Evolutionary conservation across 2,888 invertebrate genomes (phyloP), one percentile per base, ranked within the genome.

Genomic region (Ametastegia equiseti): DNA sequence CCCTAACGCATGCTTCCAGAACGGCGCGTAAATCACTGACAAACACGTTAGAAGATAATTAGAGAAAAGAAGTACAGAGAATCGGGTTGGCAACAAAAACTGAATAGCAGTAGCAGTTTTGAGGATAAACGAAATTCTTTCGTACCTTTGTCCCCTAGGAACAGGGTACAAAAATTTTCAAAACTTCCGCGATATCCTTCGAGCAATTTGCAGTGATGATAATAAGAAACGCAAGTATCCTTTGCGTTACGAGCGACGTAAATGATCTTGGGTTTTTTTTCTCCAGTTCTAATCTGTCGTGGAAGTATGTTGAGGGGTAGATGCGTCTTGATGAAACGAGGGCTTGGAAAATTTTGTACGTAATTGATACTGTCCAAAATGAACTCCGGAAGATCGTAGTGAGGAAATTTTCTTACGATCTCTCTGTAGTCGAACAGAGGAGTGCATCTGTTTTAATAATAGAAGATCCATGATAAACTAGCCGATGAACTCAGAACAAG

Each of bases 231-330:
- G 1, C 94, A 93, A 0, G 95, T 94, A 87, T 96, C 96, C 85
- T 96, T 94, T 0, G 96, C 95, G 88, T 96, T 95, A 85, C 96
- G 93, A 0, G 94, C 94, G 0, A 96, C 94, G 87, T 96, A 96
- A 23, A 96, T 93, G 3, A 96, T 94, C 94, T 90, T 92, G 1
- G 92, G 92, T 80, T 88, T 90, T 81, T 90, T 92, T 19, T 86
- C 86, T 13, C 90, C 89, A n/a, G 86, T 89, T 81, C 90, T 88
- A 57, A 93, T 89, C 84, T 92, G 93, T 80, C 84, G 90, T 0
- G 95, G 95, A n/a, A 95, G 88, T 30, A 95, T 88, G 0, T 94
- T 92, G 78, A 94, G 92, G 0, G 95, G 95, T 54, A 95, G 90
- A 87, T 95, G 95, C 0, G 94, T 94, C 89, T 95, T 95, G 69